phyloP scores from a whole-genome alignment of 2,888 invertebrate species.

The Maniola hyperantus region DNA sequence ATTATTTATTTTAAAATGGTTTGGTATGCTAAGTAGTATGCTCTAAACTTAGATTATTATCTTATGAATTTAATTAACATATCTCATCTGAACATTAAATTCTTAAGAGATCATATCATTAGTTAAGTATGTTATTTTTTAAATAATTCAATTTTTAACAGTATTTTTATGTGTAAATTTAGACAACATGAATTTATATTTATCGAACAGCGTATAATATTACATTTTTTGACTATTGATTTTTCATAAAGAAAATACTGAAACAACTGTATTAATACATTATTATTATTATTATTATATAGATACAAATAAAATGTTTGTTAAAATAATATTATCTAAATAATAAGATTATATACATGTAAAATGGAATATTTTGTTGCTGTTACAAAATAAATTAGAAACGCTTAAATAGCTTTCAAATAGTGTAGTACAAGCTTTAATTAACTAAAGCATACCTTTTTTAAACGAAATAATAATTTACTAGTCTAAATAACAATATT shows the following conservation, averaged over 20 bases:
- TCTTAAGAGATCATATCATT: not conserved
- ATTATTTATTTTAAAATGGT: not conserved
- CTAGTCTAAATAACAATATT: not conserved
- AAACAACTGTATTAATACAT: too few relatives aligned
- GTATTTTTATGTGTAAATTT: too few relatives aligned
- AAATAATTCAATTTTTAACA: too few relatives aligned
- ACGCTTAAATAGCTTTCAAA: conserved; percentile 30
- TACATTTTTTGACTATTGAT: too few relatives aligned
- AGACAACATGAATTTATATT: too few relatives aligned
- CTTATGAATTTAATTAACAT: too few relatives aligned
- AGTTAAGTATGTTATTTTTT: not conserved
- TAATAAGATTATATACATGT: conserved; percentile 11
- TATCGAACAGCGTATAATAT: too few relatives aligned
- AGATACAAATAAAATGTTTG: not conserved
- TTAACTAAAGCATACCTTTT: conserved; percentile 19
- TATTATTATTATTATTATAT: not conserved
- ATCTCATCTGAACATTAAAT: not conserved
- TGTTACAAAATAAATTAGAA: conserved; percentile 27
- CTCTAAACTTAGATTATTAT: too few relatives aligned
- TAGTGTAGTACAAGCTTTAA: conserved; percentile 21
- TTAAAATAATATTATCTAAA: not conserved
- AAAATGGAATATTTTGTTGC: conserved; percentile 35
- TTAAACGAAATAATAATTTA: conserved; percentile 11
- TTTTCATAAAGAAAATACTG: too few relatives aligned
- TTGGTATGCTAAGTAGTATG: not conserved